These are phyloP conservation scores for Cervus canadensis DNA, from an alignment of 2,113 vertebrate genomes.

Conservation along the genomic window DNA sequence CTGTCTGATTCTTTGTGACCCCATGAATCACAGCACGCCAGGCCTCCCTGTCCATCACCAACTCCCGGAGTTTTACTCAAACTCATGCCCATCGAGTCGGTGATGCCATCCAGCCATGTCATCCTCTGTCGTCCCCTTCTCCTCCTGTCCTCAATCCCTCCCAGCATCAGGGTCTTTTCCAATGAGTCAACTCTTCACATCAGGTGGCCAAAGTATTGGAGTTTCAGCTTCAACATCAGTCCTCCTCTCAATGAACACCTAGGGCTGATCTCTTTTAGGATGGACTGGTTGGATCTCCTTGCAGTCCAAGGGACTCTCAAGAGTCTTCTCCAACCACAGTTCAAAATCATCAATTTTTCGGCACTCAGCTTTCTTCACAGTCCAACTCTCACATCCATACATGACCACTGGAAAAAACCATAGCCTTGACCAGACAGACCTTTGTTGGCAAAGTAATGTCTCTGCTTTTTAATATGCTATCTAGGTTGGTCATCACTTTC, in stretches of 20 bases:
- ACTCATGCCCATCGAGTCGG: accelerated
- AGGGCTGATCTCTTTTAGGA: too few relatives aligned
- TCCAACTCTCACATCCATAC: too few relatives aligned
- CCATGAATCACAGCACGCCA: neutral
- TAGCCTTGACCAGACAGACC: too few relatives aligned
- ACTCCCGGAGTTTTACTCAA: accelerated
- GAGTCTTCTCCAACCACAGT: too few relatives aligned
- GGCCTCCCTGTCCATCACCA: neutral
- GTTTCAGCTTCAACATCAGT: neutral
- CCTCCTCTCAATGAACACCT: neutral
- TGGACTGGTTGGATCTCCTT: too few relatives aligned
- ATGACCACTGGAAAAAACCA: too few relatives aligned
- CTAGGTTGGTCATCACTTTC: too few relatives aligned
- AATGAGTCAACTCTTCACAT: neutral
- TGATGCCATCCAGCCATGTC: neutral
- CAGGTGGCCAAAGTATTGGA: neutral
- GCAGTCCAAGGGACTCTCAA: too few relatives aligned
- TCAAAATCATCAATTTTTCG: too few relatives aligned
- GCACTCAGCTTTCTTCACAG: too few relatives aligned
- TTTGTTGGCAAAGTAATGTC: too few relatives aligned
- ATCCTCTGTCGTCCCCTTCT: neutral
- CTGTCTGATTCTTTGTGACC: accelerated
- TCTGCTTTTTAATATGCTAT: too few relatives aligned
- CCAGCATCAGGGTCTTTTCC: neutral
- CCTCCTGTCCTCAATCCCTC: neutral